Conservation (phyloP, 2,113 vertebrate species). For the Notechis scutatus region DNA sequence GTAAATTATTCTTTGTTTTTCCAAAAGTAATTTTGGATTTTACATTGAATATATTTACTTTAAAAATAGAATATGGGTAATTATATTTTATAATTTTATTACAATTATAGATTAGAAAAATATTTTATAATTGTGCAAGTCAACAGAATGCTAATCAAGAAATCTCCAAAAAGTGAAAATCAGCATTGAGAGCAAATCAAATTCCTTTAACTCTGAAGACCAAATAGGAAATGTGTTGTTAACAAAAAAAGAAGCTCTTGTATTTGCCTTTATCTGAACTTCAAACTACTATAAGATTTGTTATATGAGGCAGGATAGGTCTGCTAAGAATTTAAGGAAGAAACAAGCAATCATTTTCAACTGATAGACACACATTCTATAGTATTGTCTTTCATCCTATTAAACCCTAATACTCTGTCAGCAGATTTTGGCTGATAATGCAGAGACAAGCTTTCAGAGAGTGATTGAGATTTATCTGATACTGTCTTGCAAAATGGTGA, state of each 20-base stretch:
- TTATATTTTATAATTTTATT: background rate
- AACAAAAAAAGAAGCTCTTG: background rate
- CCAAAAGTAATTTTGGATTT: background rate
- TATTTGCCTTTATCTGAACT: background rate
- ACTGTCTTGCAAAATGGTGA: background rate
- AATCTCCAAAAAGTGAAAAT: background rate
- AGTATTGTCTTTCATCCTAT: background rate
- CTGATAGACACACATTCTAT: background rate
- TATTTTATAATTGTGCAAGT: background rate
- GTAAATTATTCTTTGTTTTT: background rate
- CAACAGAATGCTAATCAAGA: background rate
- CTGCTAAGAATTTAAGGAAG: background rate
- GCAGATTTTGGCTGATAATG: background rate
- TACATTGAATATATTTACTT: background rate
- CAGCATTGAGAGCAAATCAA: background rate
- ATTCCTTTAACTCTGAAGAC: background rate
- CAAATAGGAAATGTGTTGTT: background rate
- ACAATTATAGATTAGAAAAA: background rate
- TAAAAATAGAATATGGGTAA: background rate
- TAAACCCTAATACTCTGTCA: background rate
- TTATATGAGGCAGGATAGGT: background rate
- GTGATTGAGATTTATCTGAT: background rate
- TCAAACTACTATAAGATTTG: background rate
- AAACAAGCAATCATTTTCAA: background rate
- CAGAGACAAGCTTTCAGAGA: background rate